Percentiles rank a stretch among this genome's conserved stretches.
These are phyloP conservation scores for Pararge aegeria DNA, from an alignment of 1,140 invertebrate genomes.

Conservation along the genomic window DNA sequence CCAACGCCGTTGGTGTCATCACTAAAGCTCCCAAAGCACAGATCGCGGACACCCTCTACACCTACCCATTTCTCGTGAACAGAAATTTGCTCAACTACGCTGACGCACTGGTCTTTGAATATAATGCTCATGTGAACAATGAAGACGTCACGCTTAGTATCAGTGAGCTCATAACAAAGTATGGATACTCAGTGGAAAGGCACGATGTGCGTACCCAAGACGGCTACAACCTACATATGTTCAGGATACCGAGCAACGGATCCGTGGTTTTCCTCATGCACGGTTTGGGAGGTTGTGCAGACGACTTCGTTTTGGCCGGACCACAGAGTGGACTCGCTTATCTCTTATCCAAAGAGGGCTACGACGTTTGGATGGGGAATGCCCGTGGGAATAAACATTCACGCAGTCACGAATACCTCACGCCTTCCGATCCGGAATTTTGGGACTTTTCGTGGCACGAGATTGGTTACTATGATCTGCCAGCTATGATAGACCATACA, in stretches of 20 bases:
- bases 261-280: constrained; percentile 84
- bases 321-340: constrained; percentile 83
- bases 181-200: constrained; percentile 42
- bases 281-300: constrained; percentile 83
- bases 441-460: constrained; percentile 84
- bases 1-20: too few species aligned
- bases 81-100: constrained; percentile 4
- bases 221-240: constrained; percentile 45
- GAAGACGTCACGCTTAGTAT: constrained; percentile 38
- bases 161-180: constrained; percentile 42
- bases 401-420: constrained; percentile 72
- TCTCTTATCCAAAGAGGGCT: constrained; percentile 81
- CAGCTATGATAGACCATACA: constrained; percentile 79
- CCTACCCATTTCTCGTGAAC: too few species aligned
- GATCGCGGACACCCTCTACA: too few species aligned
- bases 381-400: constrained; percentile 84
- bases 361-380: too few species aligned
- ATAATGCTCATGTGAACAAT: constrained; percentile 17
- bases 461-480: constrained; percentile 79
- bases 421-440: constrained; percentile 79
- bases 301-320: constrained; percentile 84
- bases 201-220: constrained; percentile 48
- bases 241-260: constrained; percentile 43
- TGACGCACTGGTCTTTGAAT: constrained; percentile 11
- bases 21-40: too few species aligned